These are phyloP conservation scores for Chromobotia macracanthus DNA, from an alignment of 2,797 vertebrate genomes.

Conservation along the genomic window DNA sequence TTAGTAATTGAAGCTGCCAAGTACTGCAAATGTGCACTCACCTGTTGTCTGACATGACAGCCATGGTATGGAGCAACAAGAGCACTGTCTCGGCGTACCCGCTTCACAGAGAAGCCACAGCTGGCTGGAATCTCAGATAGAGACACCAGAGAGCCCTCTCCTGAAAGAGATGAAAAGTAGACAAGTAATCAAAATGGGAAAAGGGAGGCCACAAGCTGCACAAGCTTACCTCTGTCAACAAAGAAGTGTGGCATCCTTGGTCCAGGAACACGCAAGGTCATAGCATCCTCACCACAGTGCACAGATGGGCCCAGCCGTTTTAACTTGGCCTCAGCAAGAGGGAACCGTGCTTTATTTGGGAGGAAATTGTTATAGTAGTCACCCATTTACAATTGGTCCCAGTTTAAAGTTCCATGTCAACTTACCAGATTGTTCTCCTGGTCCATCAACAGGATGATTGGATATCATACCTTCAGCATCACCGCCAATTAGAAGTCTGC, in stretches of 20 bases:
- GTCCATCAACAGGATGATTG: not conserved
- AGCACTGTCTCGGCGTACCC: conserved; percentile 58
- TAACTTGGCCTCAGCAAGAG: conserved; percentile 12
- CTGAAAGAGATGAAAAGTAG: conserved; percentile 31
- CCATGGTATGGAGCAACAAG: conserved; percentile 57
- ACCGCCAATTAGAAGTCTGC: conserved; percentile 10
- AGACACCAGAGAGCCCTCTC: conserved; percentile 49
- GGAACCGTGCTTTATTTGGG: not conserved
- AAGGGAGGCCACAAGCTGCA: not conserved
- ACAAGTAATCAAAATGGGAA: too few relatives aligned
- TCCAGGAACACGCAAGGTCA: conserved; percentile 50
- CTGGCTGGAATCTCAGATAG: conserved; percentile 57
- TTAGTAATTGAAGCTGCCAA: too few relatives aligned
- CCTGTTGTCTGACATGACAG: conserved; percentile 63
- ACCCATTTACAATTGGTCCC: too few relatives aligned
- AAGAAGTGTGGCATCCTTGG: conserved; percentile 47
- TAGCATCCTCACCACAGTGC: conserved; percentile 43
- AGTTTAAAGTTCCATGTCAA: not conserved
- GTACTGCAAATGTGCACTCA: not conserved
- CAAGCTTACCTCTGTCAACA: conserved; percentile 56
- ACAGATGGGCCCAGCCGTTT: conserved; percentile 45
- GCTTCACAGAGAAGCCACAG: conserved; percentile 65
- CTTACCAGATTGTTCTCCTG: not conserved
- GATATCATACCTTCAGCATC: not conserved
- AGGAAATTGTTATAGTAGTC: not conserved